Evolutionary conservation across 2,113 vertebrate species (phyloP), one percentile per base, ranked within the genome.

Genomic region (Euleptes europaea): DNA sequence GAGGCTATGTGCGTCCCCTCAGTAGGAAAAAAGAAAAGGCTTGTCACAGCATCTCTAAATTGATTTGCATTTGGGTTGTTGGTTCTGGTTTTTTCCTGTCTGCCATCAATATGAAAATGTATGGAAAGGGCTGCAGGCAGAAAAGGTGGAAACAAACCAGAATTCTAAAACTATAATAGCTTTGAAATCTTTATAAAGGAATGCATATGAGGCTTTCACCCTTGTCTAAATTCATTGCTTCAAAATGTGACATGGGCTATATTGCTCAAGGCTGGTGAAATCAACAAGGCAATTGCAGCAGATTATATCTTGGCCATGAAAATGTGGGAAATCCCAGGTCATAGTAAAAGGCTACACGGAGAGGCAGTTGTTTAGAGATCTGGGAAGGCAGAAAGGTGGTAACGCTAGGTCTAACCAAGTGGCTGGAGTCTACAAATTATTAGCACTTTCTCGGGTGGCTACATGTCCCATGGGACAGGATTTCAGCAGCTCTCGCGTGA

Each of bases 21-120:
- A n/a, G n/a, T n/a, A n/a, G n/a, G n/a, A n/a, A n/a, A n/a, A n/a
- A n/a, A n/a, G n/a, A n/a, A n/a, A n/a, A n/a, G n/a, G n/a, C n/a
- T n/a, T n/a, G n/a, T n/a, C n/a, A n/a, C n/a, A n/a, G n/a, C n/a
- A n/a, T n/a, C 51, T 31, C 54, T 87, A 89, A 91, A 93, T 84
- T 89, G 42, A 95, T 93, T 92, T 94, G 73, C 88, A 90, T 93
- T 92, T 94, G 44, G 73, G 89, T 90, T 94, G 93, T 87, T 85
- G 72, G 44, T 82, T 89, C 77, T 91, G 84, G 90, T 93, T 75
- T 86, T 10, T 88, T 42, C 19, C 54, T 17, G 15, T 6, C 69
- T 49, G 23, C 51, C 89, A 35, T 87, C 75, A 74, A 2, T 84
- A 70, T 81, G 86, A 82, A 33, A 79, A 33, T 23, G 83, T 11